Base-by-base conservation (phyloP, 2,888 invertebrate species). In the Pherbina coryleti region DNA sequence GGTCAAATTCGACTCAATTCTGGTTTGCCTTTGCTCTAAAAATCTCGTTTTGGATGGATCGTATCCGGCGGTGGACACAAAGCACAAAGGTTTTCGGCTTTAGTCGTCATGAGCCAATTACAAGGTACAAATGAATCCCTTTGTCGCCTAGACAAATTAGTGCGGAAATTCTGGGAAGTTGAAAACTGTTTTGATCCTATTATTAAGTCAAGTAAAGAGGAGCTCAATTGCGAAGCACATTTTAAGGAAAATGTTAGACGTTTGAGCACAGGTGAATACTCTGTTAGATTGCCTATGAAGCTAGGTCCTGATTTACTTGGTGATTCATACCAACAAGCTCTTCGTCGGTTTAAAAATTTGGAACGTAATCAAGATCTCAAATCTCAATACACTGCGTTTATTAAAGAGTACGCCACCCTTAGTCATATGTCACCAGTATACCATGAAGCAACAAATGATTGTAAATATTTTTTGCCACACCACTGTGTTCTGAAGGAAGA, bases 1-100 rank as follows among this genome's bases (percentile, higher is more conserved):
- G 82, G 82, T 17, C 79, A 81, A 77, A 78, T 82, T 64, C 71
- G 76, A 11, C 60, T 82, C 14, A 79, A 55, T 5, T 19, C 73
- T 17, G 73, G 53, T 62, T 73, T 81, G 22, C 78, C 79, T 34
- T 57, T 74, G 3, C 57, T 77, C 1, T 76, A 80, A 72, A 79
- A 81, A 53, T 78, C 81, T 0, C 9, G 17, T 44, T 70, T 79
- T 60, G 79, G 78, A 44, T 80, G 76, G 80, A 73, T 78, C 31
- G 77, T 75, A 1, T 77, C 76, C 7, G 81, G 80, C 44, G 34
- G 55, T 55, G 14, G 55, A 7, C 51, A 57, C 25, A 55, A 70
- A n/a, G 49, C 62, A 14, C 2, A 37, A 34, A 55, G 51, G 60
- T 8, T 55, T 34, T 55, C 71, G 9, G 34, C 71, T 19, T 49